These are phyloP conservation scores for Meloe dianella DNA, from an alignment of 2,888 invertebrate genomes.

Conservation along the genomic window DNA sequence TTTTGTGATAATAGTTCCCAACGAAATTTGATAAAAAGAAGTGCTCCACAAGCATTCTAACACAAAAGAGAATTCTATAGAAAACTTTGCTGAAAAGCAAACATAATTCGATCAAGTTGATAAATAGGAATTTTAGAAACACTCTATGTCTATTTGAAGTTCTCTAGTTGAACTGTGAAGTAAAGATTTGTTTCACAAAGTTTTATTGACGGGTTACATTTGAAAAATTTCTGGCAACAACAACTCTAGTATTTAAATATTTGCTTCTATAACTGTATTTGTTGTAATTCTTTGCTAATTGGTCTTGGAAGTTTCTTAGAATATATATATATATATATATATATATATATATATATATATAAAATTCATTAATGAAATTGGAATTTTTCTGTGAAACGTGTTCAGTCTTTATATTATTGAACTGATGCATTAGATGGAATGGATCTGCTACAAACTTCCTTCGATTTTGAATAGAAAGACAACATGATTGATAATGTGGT, in stretches of 20 bases:
- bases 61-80: background rate
- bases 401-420: background rate
- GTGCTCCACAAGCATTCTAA: background rate
- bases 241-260: no score
- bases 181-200: background rate
- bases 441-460: background rate
- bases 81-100: background rate
- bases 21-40: background rate
- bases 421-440: background rate
- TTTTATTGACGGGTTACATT: conserved; percentile 7
- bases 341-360: background rate
- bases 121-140: background rate
- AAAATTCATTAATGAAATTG: background rate
- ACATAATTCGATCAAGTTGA: conserved; percentile 1
- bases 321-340: background rate
- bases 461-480: background rate
- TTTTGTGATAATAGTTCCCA: no score
- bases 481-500: background rate
- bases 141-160: background rate
- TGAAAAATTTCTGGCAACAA: conserved; percentile 10
- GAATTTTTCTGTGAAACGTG: background rate
- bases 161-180: background rate
- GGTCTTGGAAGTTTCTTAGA: background rate
- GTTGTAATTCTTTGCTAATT: no score
- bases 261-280: no score